phyloP scores from a whole-genome alignment of 2,888 invertebrate genomes.

The Pandemis cinnamomeana region DNA sequence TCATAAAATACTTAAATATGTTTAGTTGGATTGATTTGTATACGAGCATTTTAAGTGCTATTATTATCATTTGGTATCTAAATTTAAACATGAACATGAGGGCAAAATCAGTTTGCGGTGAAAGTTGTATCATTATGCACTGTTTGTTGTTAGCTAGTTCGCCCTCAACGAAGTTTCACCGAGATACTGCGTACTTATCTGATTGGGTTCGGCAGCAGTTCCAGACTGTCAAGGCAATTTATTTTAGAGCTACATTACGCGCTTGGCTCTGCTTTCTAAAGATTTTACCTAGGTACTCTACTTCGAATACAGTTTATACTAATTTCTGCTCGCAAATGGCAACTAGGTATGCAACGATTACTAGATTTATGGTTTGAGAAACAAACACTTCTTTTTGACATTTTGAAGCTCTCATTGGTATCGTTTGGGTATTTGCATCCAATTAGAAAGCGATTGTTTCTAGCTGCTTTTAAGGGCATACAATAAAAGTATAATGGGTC shows the following conservation, averaged over 20 bases:
- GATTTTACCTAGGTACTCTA: background rate
- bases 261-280: background rate
- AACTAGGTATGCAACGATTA: background rate
- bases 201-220: conserved; percentile 60
- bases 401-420: conserved; percentile 37
- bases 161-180: conserved; percentile 71
- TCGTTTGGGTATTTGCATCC: conserved; percentile 56
- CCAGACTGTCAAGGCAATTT: conserved; percentile 70
- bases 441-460: conserved; percentile 70
- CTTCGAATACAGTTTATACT: background rate
- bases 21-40: background rate
- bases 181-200: conserved; percentile 59
- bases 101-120: conserved; percentile 61
- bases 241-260: conserved; percentile 47
- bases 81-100: conserved; percentile 45
- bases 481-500: conserved; percentile 72
- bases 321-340: background rate
- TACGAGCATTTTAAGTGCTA: conserved; percentile 16
- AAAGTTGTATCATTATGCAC: conserved; percentile 66
- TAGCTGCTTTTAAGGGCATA: conserved; percentile 63
- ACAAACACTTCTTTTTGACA: background rate
- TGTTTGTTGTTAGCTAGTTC: conserved; percentile 46
- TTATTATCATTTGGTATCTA: conserved; percentile 35
- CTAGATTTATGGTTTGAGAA: background rate
- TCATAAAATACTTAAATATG: conserved; percentile 13